Conservation (phyloP, 2,888 invertebrate species). For the Chorisops tibialis region DNA sequence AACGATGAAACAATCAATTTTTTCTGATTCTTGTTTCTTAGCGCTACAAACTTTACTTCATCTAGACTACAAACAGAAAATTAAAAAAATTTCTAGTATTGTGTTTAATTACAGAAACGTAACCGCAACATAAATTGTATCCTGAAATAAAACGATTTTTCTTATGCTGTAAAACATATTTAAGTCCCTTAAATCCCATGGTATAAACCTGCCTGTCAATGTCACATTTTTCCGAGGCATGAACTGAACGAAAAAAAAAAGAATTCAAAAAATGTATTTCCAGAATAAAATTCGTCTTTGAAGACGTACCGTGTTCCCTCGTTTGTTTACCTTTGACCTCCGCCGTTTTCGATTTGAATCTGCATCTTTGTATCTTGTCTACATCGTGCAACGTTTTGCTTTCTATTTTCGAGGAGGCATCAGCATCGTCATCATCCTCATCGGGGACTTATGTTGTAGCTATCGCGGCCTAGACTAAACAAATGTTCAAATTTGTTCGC, state of each 20-base stretch:
- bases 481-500: constrained; percentile 8
- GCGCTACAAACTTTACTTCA: no score
- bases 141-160: no score
- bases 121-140: no score
- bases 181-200: background rate
- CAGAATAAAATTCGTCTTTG: background rate
- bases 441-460: constrained; percentile 6
- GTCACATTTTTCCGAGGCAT: background rate
- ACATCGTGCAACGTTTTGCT: background rate
- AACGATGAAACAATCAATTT: no score
- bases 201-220: constrained; percentile 15
- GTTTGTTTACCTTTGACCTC: constrained; percentile 25
- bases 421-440: background rate
- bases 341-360: constrained; percentile 6
- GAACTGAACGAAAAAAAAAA: no score
- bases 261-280: background rate
- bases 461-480: constrained; percentile 20
- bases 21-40: no score
- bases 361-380: constrained; percentile 13
- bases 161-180: no score
- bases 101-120: no score
- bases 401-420: no score
- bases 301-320: background rate
- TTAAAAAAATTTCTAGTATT: no score
- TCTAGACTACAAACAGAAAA: no score